Evolutionary conservation across 2,797 vertebrate genomes (phyloP).

Genomic region (Aplochiton taeniatus): DNA sequence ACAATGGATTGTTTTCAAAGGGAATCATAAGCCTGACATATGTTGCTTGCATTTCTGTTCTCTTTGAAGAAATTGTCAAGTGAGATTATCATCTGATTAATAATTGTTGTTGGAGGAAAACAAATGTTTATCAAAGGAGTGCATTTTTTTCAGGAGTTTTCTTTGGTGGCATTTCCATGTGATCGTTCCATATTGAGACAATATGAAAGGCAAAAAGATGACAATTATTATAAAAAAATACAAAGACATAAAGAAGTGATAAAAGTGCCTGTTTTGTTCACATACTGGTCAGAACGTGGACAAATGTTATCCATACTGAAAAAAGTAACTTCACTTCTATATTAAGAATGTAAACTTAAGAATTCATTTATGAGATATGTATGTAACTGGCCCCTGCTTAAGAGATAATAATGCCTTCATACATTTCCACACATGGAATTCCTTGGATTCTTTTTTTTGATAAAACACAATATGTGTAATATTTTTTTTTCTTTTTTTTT

Average conservation of each 20-base stretch:
- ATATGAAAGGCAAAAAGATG: slow-evolving; percentile 2
- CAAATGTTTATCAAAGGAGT: slow-evolving; percentile 22
- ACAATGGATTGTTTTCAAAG: slow-evolving; percentile 15
- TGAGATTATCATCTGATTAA: slow-evolving; percentile 53
- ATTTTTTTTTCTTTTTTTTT: too few species aligned
- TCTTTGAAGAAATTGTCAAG: slow-evolving; percentile 35
- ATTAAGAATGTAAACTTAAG: too few species aligned
- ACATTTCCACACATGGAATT: too few species aligned
- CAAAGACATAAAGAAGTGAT: too few species aligned
- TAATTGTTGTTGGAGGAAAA: slow-evolving; percentile 32
- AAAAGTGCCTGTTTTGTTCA: too few species aligned
- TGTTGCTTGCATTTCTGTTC: slow-evolving; percentile 34
- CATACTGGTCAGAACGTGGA: too few species aligned
- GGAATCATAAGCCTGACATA: slow-evolving; percentile 38
- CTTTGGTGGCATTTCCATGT: neutral
- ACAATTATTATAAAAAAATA: neutral
- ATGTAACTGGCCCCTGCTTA: too few species aligned
- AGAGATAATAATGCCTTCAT: too few species aligned
- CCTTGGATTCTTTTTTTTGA: too few species aligned
- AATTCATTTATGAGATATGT: too few species aligned
- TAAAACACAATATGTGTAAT: neutral
- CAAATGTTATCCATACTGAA: too few species aligned
- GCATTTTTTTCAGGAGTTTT: neutral
- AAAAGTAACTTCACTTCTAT: too few species aligned
- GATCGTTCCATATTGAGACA: slow-evolving; percentile 9